Evolutionary conservation across 2,888 invertebrate species (phyloP), one percentile per base, ranked within the genome.

Genomic region (Cyaniris semiargus): DNA sequence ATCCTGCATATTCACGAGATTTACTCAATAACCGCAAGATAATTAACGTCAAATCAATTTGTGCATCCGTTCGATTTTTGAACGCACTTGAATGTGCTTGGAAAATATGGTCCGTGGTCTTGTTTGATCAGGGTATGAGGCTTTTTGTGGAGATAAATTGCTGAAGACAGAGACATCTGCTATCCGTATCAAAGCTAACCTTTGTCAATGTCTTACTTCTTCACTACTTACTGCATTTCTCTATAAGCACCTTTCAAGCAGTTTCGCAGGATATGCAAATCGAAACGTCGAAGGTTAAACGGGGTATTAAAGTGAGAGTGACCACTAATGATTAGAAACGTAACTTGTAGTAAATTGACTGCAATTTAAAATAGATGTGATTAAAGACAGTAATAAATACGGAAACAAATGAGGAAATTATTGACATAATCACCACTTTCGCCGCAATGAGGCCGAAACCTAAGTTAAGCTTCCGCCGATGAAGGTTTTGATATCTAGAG

Each of bases 401-500:
- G 74, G 74, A 74, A 74, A 74, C 74, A 27, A 48, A 48, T n/a
- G 48, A 77, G 78, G 78, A 79, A 78, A 79, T 78, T 79, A 79
- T 79, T 78, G 77, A 70, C 76, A 71, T 72, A 76, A 79, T 79
- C 77, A 76, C 77, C 78, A 79, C 79, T 79, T 78, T 79, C 79
- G 48, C 79, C 72, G 78, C 76, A 60, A 79, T 58, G 76, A 72
- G 72, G 76, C 74, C 74, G 74, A 70, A 76, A 77, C 76, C 78
- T 56, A 78, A 79, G 79, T 77, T 77, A 78, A 77, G 71, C 58
- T 75, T 74, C 72, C 76, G 78, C 78, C 79, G 78, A 81, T 85
- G 82, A 84, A 82, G 80, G 80, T 79, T 76, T 76, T 71, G 71
- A 71, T 71, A 58, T 72, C 58, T 72, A 77, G 58, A 76, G 76